Evolutionary conservation across 2,113 vertebrate genomes (phyloP).

Genomic region (Vulpes lagopus): DNA sequence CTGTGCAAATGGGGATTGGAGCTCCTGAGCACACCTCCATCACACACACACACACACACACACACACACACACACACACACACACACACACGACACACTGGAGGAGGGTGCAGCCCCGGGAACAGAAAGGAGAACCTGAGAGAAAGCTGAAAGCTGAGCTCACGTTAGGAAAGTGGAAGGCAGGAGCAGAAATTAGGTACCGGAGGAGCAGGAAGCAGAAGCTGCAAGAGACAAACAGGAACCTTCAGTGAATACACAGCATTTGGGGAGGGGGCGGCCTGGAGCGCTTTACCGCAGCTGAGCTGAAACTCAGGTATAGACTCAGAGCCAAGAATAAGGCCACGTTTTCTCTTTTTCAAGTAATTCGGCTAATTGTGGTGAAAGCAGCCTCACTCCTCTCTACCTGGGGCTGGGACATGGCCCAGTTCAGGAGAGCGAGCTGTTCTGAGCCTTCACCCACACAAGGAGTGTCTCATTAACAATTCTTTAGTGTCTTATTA

Average conservation of each 20-base stretch:
- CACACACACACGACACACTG: conserved; percentile 76
- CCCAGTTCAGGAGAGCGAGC: not conserved
- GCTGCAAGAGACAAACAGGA: conserved; percentile 93
- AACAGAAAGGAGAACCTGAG: conserved; percentile 80
- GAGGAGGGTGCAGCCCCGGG: conserved; percentile 74
- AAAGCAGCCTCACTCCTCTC: not conserved
- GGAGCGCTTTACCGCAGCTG: not conserved
- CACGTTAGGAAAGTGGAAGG: conserved; percentile 90
- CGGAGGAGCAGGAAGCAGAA: conserved; percentile 89
- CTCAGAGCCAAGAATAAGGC: conserved; percentile 5
- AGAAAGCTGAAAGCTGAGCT: conserved; percentile 89
- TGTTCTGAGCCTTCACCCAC: conserved; percentile 35
- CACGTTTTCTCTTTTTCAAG: conserved; percentile 40
- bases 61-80: conserved; percentile 68
- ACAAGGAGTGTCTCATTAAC: conserved; percentile 9
- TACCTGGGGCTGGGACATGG: conserved; percentile 28
- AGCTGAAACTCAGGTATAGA: not conserved
- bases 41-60: conserved; percentile 68
- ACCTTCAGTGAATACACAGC: conserved; percentile 84
- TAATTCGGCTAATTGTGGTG: not conserved
- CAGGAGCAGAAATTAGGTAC: conserved; percentile 91
- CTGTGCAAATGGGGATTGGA: conserved; percentile 58
- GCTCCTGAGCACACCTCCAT: conserved; percentile 68
- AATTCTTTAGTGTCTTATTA: conserved; percentile 38
- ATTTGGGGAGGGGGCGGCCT: not conserved